A percentile compares a stretch with the other conserved stretches of the same genome.
Conservation (phyloP, 2,888 invertebrate species). For the Caenorhabditis plicata region DNA sequence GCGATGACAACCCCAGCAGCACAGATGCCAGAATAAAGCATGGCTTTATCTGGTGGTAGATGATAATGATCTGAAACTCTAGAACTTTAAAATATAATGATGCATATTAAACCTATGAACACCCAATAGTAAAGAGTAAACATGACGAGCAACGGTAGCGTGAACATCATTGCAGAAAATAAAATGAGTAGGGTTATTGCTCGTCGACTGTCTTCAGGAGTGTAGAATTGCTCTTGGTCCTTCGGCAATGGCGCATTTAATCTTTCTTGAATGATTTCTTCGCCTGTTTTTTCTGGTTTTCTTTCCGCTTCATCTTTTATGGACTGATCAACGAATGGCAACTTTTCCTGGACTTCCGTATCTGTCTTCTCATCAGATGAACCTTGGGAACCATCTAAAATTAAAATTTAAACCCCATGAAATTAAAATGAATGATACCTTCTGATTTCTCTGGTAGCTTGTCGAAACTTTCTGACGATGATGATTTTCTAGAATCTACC, state of each 20-base stretch:
- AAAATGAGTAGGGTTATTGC: slow-evolving; percentile 48
- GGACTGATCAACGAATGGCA: slow-evolving; percentile 27
- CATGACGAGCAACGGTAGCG: slow-evolving; percentile 52
- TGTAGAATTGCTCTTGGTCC: slow-evolving; percentile 47
- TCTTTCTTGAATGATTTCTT: slow-evolving; percentile 20
- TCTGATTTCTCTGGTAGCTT: too few relatives aligned
- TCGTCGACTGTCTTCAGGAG: slow-evolving; percentile 16
- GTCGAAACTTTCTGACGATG: not conserved
- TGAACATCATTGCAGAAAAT: slow-evolving; percentile 55
- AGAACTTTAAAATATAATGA: not conserved
- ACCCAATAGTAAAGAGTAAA: slow-evolving; percentile 51
- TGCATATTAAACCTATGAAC: slow-evolving; percentile 40
- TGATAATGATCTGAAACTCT: slow-evolving; percentile 48
- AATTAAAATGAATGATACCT: too few relatives aligned
- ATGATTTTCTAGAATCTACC: slow-evolving; percentile 16
- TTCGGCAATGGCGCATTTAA: slow-evolving; percentile 29
- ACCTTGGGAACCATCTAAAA: slow-evolving; percentile 14
- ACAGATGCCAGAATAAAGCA: slow-evolving; percentile 53
- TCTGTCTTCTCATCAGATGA: not conserved
- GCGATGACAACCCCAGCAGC: slow-evolving; percentile 41
- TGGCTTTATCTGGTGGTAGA: slow-evolving; percentile 39
- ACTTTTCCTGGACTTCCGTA: slow-evolving; percentile 11
- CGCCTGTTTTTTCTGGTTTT: slow-evolving; percentile 17
- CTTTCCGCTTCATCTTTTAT: slow-evolving; percentile 20
- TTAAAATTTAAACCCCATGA: not conserved